Conservation (phyloP, 64 coral and sea anemone genomes). For the Montipora cactus region DNA sequence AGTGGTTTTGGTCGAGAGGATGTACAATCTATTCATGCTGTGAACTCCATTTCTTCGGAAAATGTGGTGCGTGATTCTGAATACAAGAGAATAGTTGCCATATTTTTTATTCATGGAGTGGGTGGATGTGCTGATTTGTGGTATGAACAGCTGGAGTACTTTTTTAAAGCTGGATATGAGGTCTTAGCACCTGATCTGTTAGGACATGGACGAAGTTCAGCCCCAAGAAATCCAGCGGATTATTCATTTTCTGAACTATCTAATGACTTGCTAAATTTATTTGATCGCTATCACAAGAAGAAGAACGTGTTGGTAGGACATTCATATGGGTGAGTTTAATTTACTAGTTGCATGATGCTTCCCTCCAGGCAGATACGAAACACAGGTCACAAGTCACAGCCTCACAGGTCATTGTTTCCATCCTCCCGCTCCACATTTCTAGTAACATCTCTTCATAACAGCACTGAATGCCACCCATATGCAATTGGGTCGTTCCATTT, state of each 20-base stretch:
- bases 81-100: slow-evolving; percentile 71
- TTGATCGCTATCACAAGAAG: slow-evolving; percentile 93
- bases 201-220: slow-evolving; percentile 92
- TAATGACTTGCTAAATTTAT: slow-evolving; percentile 79
- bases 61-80: background rate
- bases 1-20: slow-evolving; percentile 36
- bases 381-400: no score
- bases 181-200: slow-evolving; percentile 92
- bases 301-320: slow-evolving; percentile 95
- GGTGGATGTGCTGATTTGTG: slow-evolving; percentile 93
- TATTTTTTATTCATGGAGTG: slow-evolving; percentile 98
- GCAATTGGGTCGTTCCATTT: no score
- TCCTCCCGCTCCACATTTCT: no score
- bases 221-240: slow-evolving; percentile 61
- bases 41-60: background rate
- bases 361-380: background rate
- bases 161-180: slow-evolving; percentile 83
- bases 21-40: slow-evolving; percentile 5
- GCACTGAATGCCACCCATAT: no score
- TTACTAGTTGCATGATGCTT: no score
- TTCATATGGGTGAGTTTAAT: slow-evolving; percentile 91
- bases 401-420: no score
- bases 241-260: slow-evolving; percentile 93
- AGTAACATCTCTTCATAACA: no score
- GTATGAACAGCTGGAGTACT: slow-evolving; percentile 90